Conservation (phyloP, 2,888 invertebrate genomes). For the Stenotaenia linearis region DNA sequence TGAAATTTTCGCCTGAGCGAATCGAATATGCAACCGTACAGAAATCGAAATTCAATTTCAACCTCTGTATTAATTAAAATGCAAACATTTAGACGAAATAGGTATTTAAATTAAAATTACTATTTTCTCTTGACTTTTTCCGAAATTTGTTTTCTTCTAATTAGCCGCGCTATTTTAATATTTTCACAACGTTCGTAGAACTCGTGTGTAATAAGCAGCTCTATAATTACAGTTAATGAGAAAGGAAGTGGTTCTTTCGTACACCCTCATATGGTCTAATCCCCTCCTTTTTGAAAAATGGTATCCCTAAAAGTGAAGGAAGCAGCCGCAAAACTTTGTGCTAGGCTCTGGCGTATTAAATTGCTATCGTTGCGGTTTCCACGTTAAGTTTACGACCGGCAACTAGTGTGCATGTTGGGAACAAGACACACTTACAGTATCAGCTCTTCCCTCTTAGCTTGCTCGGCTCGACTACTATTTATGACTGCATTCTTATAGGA, state of each 20-base stretch:
- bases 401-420: constrained; percentile 7
- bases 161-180: not conserved
- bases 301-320: constrained; percentile 7
- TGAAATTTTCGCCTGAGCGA: not conserved
- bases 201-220: not conserved
- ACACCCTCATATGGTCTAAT: not conserved
- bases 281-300: constrained; percentile 19
- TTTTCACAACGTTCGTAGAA: not conserved
- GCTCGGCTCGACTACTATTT: not conserved
- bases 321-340: constrained; percentile 22
- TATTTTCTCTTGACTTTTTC: not conserved
- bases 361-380: constrained; percentile 22
- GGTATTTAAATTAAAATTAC: too few relatives aligned
- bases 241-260: not conserved
- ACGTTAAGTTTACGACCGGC: constrained; percentile 22
- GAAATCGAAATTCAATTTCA: not conserved
- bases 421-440: constrained; percentile 16
- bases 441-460: not conserved
- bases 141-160: not conserved
- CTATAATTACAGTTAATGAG: not conserved
- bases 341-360: constrained; percentile 18
- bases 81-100: not conserved
- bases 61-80: not conserved
- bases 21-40: not conserved
- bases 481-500: not conserved